Percentiles rank a stretch among this genome's conserved stretches.
Evolutionary conservation across 2,797 vertebrate genomes (phyloP).

Genomic region (Peromyscus eremicus): DNA sequence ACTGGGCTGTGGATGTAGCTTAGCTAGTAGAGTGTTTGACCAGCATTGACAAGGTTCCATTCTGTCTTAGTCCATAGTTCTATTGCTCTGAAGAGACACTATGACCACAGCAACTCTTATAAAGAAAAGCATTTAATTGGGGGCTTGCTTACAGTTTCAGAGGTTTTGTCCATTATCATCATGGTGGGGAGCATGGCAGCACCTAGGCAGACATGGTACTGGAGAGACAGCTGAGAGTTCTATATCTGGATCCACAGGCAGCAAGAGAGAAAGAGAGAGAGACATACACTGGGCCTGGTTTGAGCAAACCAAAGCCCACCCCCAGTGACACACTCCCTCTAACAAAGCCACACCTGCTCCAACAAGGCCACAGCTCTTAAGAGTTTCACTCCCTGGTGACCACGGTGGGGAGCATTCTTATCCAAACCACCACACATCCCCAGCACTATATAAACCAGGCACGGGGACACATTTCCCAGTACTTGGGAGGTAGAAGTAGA

Average conservation of each 20-base stretch:
- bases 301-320: background rate
- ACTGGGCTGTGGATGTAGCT: background rate
- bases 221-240: background rate
- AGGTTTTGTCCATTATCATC: background rate
- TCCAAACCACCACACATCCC: background rate
- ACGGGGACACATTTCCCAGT: too few species aligned
- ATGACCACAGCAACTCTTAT: background rate
- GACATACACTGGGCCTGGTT: background rate
- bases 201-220: background rate
- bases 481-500: background rate
- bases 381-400: background rate
- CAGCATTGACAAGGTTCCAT: background rate
- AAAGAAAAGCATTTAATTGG: background rate
- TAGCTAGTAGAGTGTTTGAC: background rate
- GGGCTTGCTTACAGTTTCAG: background rate
- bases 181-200: background rate
- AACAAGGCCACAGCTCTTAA: background rate
- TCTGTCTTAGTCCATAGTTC: background rate
- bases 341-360: background rate
- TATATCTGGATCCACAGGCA: too few species aligned
- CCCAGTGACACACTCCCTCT: background rate
- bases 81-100: background rate
- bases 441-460: background rate
- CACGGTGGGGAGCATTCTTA: background rate
- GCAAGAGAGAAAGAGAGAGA: background rate